Percentiles rank a stretch among this genome's conserved stretches.
Evolutionary conservation across 2,797 vertebrate species (phyloP).

Genomic region (Cyclopterus lumpus): DNA sequence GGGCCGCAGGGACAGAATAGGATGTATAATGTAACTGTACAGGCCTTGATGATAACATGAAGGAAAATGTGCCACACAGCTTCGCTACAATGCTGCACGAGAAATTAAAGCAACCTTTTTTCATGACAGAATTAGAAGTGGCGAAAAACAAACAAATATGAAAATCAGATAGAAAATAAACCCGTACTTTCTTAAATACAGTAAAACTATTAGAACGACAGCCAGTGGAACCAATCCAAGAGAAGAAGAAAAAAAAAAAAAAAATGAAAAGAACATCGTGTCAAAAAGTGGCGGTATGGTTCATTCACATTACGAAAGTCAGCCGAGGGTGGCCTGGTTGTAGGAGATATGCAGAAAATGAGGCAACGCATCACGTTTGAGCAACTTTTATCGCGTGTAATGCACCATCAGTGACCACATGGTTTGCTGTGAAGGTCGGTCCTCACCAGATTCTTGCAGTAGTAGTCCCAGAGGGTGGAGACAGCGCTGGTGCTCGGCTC

Average conservation of each 20-base stretch:
- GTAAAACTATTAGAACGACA: neutral
- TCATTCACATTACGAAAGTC: neutral
- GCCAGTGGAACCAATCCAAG: neutral
- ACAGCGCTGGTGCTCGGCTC: slow-evolving; percentile 85
- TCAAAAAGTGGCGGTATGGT: neutral
- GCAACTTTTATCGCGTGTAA: neutral
- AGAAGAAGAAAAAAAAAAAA: neutral
- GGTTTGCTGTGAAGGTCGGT: slow-evolving; percentile 4
- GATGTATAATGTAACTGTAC: slow-evolving; percentile 3
- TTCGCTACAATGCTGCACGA: neutral
- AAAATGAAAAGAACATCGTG: neutral
- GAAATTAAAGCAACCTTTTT: neutral
- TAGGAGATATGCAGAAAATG: neutral
- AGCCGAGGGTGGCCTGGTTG: neutral
- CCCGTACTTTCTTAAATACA: neutral
- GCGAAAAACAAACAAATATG: neutral
- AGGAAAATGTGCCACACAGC: neutral
- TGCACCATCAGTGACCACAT: neutral
- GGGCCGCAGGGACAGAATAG: slow-evolving; percentile 28
- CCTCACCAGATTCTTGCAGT: slow-evolving; percentile 94
- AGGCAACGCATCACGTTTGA: slow-evolving; percentile 5
- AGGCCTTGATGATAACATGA: neutral
- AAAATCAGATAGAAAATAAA: neutral
- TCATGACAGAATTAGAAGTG: neutral
- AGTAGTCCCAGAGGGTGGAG: slow-evolving; percentile 94